Conservation (phyloP, 2,113 vertebrate species). For the Etheostoma cragini region DNA sequence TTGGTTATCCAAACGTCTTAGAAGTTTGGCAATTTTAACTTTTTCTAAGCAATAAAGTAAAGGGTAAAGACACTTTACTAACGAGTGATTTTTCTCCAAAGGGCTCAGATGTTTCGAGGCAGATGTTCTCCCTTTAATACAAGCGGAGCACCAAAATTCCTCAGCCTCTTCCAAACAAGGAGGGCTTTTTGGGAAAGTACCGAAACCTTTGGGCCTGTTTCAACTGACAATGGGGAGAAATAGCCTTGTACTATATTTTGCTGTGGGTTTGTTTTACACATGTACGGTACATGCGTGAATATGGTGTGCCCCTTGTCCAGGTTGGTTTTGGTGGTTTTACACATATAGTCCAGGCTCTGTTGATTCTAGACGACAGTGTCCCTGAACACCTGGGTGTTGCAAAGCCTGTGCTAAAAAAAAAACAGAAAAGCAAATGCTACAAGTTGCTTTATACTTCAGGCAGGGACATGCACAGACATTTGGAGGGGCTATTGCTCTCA, state of each 20-base stretch:
- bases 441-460: not conserved
- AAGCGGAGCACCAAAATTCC: slow-evolving; percentile 41
- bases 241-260: slow-evolving; percentile 43
- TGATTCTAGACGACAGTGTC: slow-evolving; percentile 27
- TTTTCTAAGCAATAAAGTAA: not conserved
- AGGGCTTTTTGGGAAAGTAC: slow-evolving; percentile 49
- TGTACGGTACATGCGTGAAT: slow-evolving; percentile 22
- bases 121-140: slow-evolving; percentile 11
- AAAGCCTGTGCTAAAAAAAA: slow-evolving; percentile 9
- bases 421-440: slow-evolving; percentile 33
- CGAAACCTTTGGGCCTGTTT: slow-evolving; percentile 44
- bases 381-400: slow-evolving; percentile 12
- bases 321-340: slow-evolving; percentile 55
- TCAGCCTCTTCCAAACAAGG: slow-evolving; percentile 20
- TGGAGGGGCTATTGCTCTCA: too few relatives aligned
- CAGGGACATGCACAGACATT: too few relatives aligned
- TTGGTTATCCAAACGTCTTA: not conserved
- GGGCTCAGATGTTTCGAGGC: slow-evolving; percentile 4
- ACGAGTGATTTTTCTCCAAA: not conserved
- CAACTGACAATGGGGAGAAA: slow-evolving; percentile 48
- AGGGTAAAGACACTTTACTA: not conserved
- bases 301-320: slow-evolving; percentile 6
- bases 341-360: slow-evolving; percentile 34
- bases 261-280: slow-evolving; percentile 52
- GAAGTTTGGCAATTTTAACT: not conserved